Base-by-base conservation (phyloP, 2,113 vertebrate genomes). In the Pygathrix nemaeus region DNA sequence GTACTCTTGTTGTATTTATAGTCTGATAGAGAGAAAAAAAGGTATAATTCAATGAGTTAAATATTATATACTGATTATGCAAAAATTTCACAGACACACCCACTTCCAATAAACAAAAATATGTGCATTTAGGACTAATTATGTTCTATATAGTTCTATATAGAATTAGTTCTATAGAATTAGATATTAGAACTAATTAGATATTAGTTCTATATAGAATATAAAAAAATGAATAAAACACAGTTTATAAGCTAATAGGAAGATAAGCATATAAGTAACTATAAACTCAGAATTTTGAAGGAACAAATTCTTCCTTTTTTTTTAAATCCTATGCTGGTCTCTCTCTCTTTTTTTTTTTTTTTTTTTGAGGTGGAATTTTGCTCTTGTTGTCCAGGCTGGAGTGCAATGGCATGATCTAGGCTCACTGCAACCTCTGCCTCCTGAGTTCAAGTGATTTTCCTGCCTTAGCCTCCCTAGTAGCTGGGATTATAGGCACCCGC, bases 191-290 rank as follows among this genome's bases (percentile, higher is more conserved):
- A 38, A 38, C 38, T 38, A 38, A 38, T 38, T 38, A 38, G 38
- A 38, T 38, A 38, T 38, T 38, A 38, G 38, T 38, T 38, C 38
- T 38, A 38, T n/a, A 30, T 70, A 25, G 27, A 27, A 75, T 25
- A 87, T 21, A 14, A 96, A 86, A 97, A 97, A 97, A 84, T 84
- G 16, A 95, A 21, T 40, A 91, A 92, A 95, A 94, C 93, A 86
- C 6, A 82, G 35, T 86, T 73, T 79, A 16, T 78, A 97, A 78
- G 82, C 50, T 72, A 88, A 70, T 52, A 85, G 55, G n/a, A 83
- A 88, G 25, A 89, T 45, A 96, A 84, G 32, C 50, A 93, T 61
- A 48, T 9, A 72, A 81, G 75, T 94, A 59, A 86, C 40, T 40
- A 82, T 55, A 94, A 87, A 57, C 23, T 78, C 21, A 35, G 25